Conservation (phyloP, 2,888 invertebrate species). For the Thereva nobilitata region DNA sequence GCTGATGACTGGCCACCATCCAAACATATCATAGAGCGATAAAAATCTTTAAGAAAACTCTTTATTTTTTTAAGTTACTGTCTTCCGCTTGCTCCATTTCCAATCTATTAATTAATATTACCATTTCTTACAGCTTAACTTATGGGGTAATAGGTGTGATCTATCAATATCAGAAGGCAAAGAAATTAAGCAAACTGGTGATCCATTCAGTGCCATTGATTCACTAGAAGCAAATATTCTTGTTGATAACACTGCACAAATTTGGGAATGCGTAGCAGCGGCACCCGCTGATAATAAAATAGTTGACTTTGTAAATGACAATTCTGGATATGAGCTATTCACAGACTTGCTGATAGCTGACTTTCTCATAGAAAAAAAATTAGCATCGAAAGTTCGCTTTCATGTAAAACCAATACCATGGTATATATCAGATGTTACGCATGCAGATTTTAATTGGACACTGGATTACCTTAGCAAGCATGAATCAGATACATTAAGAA, state of each 20-base stretch:
- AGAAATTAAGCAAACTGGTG: slow-evolving; percentile 61
- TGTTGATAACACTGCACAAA: slow-evolving; percentile 63
- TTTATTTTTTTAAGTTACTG: background rate
- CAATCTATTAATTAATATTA: background rate
- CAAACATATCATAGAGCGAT: too few species aligned
- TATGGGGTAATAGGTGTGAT: slow-evolving; percentile 97
- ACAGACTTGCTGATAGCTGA: slow-evolving; percentile 87
- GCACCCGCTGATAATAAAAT: slow-evolving; percentile 46
- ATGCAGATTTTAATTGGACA: slow-evolving; percentile 73
- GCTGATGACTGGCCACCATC: too few species aligned
- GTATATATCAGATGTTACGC: slow-evolving; percentile 91
- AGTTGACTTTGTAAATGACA: slow-evolving; percentile 84
- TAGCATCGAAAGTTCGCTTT: slow-evolving; percentile 74
- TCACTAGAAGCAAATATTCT: slow-evolving; percentile 65
- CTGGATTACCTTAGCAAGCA: slow-evolving; percentile 60
- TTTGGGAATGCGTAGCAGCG: slow-evolving; percentile 60
- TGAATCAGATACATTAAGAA: slow-evolving; percentile 47
- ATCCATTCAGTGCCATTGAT: slow-evolving; percentile 64
- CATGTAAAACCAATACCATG: slow-evolving; percentile 90
- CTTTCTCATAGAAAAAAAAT: slow-evolving; percentile 67
- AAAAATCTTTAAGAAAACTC: background rate
- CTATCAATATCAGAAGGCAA: slow-evolving; percentile 81
- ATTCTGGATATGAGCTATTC: slow-evolving; percentile 91
- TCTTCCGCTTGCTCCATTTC: background rate
- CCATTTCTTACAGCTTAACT: slow-evolving; percentile 63